Evolutionary conservation across 2,113 vertebrate genomes (phyloP).

Genomic region (Euleptes europaea): DNA sequence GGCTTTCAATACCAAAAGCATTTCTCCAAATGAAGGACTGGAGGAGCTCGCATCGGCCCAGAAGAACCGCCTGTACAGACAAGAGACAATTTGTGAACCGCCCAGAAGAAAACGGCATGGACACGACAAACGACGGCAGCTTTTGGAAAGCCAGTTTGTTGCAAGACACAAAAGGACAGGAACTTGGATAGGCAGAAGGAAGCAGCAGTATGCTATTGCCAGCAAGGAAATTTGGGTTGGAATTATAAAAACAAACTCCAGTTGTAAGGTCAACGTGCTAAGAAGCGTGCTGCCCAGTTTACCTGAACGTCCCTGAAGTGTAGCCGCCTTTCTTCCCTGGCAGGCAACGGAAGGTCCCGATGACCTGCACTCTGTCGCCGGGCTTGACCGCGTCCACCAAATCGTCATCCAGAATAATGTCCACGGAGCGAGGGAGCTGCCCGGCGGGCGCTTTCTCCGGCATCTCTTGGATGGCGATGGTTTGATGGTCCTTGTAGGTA

Average conservation of each 20-base stretch:
- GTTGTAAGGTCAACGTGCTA: not conserved
- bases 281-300: not conserved
- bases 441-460: conserved; percentile 96
- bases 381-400: conserved; percentile 93
- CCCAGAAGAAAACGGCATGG: too few relatives aligned
- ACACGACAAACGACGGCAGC: too few relatives aligned
- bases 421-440: conserved; percentile 95
- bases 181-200: too few relatives aligned
- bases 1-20: too few relatives aligned
- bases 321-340: conserved; percentile 95
- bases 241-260: too few relatives aligned
- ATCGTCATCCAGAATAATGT: conserved; percentile 93
- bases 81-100: too few relatives aligned
- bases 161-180: too few relatives aligned
- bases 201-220: not conserved
- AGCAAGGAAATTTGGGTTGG: too few relatives aligned
- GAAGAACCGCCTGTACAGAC: too few relatives aligned
- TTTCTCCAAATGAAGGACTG: too few relatives aligned
- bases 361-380: conserved; percentile 90
- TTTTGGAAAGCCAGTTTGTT: too few relatives aligned
- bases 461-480: conserved; percentile 98
- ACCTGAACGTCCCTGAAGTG: conserved; percentile 96
- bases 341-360: conserved; percentile 94
- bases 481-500: conserved; percentile 94
- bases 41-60: too few relatives aligned